Percentiles rank a stretch among this genome's conserved stretches.
These are phyloP conservation scores for Porites divaricata DNA, from an alignment of 92 coral and sea anemone genomes.

Conservation along the genomic window DNA sequence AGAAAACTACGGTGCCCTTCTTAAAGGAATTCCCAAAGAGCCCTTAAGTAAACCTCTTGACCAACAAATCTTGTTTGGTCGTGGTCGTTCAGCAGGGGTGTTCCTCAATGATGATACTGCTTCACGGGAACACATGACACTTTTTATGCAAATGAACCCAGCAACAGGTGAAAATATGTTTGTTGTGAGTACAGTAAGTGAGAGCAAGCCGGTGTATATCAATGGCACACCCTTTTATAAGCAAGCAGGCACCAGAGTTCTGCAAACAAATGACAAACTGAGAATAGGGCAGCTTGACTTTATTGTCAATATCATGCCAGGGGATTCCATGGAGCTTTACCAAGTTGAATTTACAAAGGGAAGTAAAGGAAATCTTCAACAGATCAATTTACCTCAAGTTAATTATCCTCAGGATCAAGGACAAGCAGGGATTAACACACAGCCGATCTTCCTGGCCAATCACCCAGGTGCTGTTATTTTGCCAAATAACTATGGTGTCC, in stretches of 20 bases:
- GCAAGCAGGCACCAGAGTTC: constrained; percentile 10
- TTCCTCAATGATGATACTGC: constrained; percentile 69
- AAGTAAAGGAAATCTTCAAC: constrained; percentile 1
- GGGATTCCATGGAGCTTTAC: constrained; percentile 18
- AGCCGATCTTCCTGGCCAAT: constrained; percentile 4
- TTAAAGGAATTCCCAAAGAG: constrained; percentile 48
- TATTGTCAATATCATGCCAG: background rate
- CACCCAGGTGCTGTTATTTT: constrained; percentile 26
- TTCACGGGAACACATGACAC: constrained; percentile 71
- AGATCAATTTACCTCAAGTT: background rate
- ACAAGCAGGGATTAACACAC: background rate
- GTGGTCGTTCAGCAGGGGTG: constrained; percentile 60
- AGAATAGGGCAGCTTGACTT: constrained; percentile 13
- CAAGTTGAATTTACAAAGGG: constrained; percentile 27
- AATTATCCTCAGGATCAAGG: background rate
- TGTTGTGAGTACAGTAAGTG: constrained; percentile 12
- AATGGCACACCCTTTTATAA: constrained; percentile 19
- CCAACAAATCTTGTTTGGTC: constrained; percentile 56
- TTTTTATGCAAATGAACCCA: constrained; percentile 31
- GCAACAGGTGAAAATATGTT: constrained; percentile 17
- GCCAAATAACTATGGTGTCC: constrained; percentile 17
- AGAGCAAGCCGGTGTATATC: constrained; percentile 26
- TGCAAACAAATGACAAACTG: constrained; percentile 26
- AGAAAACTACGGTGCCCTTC: constrained; percentile 9
- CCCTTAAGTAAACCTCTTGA: constrained; percentile 24